These are phyloP conservation scores for Tipula unca DNA, from an alignment of 2,888 invertebrate genomes.

Conservation along the genomic window DNA sequence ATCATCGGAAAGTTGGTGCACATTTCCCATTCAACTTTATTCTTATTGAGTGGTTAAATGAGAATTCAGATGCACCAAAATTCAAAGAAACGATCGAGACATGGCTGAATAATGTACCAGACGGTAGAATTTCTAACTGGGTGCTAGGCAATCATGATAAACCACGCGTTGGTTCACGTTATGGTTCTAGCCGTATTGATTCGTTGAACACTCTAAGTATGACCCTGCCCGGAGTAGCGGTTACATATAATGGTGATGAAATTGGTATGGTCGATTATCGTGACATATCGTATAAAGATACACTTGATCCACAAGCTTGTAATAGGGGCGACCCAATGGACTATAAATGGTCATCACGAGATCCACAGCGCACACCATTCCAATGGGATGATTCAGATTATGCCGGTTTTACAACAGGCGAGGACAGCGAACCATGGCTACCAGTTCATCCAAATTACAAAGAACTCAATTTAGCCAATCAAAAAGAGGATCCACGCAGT, in stretches of 20 bases:
- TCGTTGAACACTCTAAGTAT: conserved; percentile 74
- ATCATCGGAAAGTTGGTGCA: conserved; percentile 41
- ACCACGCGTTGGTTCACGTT: conserved; percentile 57
- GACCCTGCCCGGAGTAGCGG: conserved; percentile 73
- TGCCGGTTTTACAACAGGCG: conserved; percentile 33
- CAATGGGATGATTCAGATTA: conserved; percentile 51
- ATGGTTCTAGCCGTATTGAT: conserved; percentile 58
- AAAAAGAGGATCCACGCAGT: conserved; percentile 41
- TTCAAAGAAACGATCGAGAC: conserved; percentile 53
- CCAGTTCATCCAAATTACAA: conserved; percentile 51
- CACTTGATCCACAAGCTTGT: conserved; percentile 20
- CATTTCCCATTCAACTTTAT: conserved; percentile 75
- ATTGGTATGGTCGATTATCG: conserved; percentile 52
- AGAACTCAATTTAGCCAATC: conserved; percentile 45
- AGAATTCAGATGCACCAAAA: conserved; percentile 50
- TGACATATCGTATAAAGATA: conserved; percentile 39
- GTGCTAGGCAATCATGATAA: conserved; percentile 78
- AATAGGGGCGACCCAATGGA: conserved; percentile 44
- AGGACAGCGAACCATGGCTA: conserved; percentile 48
- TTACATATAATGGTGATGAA: conserved; percentile 80
- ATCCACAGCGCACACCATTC: conserved; percentile 63
- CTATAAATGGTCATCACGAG: conserved; percentile 45
- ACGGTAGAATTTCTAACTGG: conserved; percentile 59
- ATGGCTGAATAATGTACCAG: conserved; percentile 56
- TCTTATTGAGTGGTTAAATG: conserved; percentile 52